Evolutionary conservation across 92 coral and sea anemone genomes (phyloP), one percentile per base, ranked within the genome.

Genomic region (Paramuricea clavata): DNA sequence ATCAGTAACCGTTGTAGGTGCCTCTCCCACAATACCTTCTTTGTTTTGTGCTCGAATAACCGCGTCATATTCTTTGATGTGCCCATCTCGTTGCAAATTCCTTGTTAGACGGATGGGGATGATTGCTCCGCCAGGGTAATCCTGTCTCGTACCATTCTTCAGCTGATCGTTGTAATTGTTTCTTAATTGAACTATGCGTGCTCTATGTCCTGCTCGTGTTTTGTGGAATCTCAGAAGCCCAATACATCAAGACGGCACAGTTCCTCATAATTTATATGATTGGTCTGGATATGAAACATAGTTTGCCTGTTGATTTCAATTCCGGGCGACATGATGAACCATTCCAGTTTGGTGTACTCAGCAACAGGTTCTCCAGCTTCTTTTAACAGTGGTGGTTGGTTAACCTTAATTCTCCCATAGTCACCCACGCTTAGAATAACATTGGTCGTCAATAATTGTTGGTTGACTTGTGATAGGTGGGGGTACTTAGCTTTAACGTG

Each of bases 321-420:
- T 6, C 78, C 78, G 2, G 78, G 50, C 10, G 78, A 72, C 78
- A 72, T 72, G 26, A 72, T 72, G 25, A 41, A 13, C 78, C 78
- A 72, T 41, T 54, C 78, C 5, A 72, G 41, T 13, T 35, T 41
- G 5, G 78, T 72, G 16, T 39, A 23, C 27, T 72, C 78, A 22
- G 54, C 78, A 3, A 72, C 78, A 1, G 78, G 78, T 27, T 72
- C 50, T 36, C 57, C 57, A 2, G 28, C 27, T 13, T 34, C 57
- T 6, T 54, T 42, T 8, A 72, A 10, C 78, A 22, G 3, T 9
- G 78, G 52, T 34, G 78, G 50, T 23, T 12, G 34, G 13, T 72
- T 44, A 2, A 54, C 36, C 56, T 72, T 72, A 23, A 72, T 72
- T 72, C 50, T 72, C 34, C 54, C 50, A 21, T 72, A 72, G 7